A percentile compares a stretch with the other conserved stretches of the same genome.
Conservation (phyloP, 2,888 invertebrate species). For the Apotomis betuletana region DNA sequence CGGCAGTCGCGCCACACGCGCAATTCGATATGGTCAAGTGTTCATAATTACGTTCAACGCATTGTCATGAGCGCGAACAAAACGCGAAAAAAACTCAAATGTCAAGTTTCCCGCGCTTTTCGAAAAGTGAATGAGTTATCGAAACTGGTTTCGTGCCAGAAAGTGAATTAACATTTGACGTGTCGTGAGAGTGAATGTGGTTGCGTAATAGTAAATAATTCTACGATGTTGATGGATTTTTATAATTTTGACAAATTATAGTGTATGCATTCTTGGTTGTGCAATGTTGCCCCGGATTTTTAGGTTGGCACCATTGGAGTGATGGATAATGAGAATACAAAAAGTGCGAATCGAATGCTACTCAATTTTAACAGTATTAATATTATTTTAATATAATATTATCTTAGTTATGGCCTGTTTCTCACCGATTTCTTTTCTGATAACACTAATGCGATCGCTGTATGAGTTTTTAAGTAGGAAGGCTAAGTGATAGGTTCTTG, state of each 20-base stretch:
- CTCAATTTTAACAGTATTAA: constrained; percentile 21
- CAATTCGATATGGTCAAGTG: constrained; percentile 82
- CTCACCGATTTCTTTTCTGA: constrained; percentile 49
- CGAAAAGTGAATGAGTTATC: constrained; percentile 51
- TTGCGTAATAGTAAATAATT: constrained; percentile 68
- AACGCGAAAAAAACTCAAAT: constrained; percentile 55
- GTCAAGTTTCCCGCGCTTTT: constrained; percentile 63
- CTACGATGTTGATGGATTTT: constrained; percentile 60
- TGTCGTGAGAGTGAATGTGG: constrained; percentile 78
- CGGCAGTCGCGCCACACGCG: constrained; percentile 77
- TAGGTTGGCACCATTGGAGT: constrained; percentile 38
- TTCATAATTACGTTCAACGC: constrained; percentile 66
- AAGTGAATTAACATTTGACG: constrained; percentile 76
- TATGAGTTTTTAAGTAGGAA: constrained; percentile 53
- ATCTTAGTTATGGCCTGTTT: constrained; percentile 52
- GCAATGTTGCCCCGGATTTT: constrained; percentile 44
- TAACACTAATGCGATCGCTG: constrained; percentile 35
- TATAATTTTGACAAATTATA: constrained; percentile 48
- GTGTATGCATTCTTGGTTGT: constrained; percentile 47
- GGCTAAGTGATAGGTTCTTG: constrained; percentile 52
- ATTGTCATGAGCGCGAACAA: constrained; percentile 57
- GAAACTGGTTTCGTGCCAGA: constrained; percentile 71
- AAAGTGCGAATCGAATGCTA: constrained; percentile 34
- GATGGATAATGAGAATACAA: constrained; percentile 10
- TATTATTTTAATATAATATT: constrained; percentile 18